These are phyloP conservation scores for Molanna angustata DNA, from an alignment of 2,888 invertebrate species.

Conservation along the genomic window DNA sequence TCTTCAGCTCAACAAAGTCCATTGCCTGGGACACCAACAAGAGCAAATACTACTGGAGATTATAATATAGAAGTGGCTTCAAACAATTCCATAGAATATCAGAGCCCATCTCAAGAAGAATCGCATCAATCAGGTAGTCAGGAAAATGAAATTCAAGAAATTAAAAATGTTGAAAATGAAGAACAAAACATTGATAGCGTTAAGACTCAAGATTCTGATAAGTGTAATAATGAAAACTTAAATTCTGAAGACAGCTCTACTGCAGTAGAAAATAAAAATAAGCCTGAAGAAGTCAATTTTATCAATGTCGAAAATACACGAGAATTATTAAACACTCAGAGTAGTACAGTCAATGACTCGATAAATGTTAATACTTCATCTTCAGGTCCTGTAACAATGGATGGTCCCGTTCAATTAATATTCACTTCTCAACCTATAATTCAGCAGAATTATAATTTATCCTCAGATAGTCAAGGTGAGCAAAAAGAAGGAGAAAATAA, in stretches of 20 bases:
- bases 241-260: conserved; percentile 10
- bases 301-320: neutral
- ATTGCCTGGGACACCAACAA: conserved; percentile 23
- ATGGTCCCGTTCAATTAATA: conserved; percentile 24
- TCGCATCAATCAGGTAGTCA: conserved; percentile 17
- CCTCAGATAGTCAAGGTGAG: conserved; percentile 16
- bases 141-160: conserved; percentile 16
- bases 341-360: conserved; percentile 3
- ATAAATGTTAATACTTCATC: conserved; percentile 12
- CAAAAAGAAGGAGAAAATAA: conserved; percentile 16
- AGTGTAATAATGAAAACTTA: conserved; percentile 30
- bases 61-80: conserved; percentile 16
- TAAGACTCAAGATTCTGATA: conserved; percentile 34
- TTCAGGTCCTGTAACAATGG: conserved; percentile 5
- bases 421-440: conserved; percentile 25
- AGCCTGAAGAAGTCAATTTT: neutral
- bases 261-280: neutral
- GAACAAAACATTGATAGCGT: no score
- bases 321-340: neutral
- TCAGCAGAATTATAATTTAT: conserved; percentile 15
- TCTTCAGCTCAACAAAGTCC: conserved; percentile 26
- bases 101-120: conserved; percentile 20
- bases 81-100: conserved; percentile 24
- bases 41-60: conserved; percentile 22
- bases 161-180: conserved; percentile 7